Percentiles rank a stretch among this genome's conserved stretches.
Conservation (phyloP, 2,888 invertebrate genomes). For the Volucella zonaria region DNA sequence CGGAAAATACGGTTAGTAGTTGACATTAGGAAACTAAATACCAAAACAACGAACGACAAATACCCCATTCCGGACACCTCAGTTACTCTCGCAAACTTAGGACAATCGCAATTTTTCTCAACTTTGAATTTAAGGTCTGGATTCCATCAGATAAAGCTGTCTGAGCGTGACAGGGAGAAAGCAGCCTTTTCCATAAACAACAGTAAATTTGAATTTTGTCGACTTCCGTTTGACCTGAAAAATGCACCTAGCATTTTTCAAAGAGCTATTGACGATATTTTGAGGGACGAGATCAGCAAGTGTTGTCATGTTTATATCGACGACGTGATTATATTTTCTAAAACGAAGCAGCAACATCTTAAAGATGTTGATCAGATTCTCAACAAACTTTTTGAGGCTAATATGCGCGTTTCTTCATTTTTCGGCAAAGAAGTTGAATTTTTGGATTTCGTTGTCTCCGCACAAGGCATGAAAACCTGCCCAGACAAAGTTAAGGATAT, state of each 20-base stretch:
- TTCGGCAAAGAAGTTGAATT: conserved; percentile 26
- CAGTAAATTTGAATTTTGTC: conserved; percentile 37
- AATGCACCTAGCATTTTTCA: conserved; percentile 47
- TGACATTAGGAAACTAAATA: conserved; percentile 66
- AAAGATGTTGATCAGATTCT: conserved; percentile 16
- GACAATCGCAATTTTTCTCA: conserved; percentile 52
- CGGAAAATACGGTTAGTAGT: conserved; percentile 62
- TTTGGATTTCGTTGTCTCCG: conserved; percentile 36
- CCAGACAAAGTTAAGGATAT: conserved; percentile 33
- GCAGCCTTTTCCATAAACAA: conserved; percentile 56
- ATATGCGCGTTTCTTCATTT: conserved; percentile 2
- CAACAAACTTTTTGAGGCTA: conserved; percentile 44
- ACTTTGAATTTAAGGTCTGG: conserved; percentile 69
- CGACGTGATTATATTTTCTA: conserved; percentile 65
- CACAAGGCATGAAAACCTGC: conserved; percentile 25
- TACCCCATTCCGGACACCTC: conserved; percentile 65
- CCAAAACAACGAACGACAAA: conserved; percentile 56
- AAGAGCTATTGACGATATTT: conserved; percentile 67
- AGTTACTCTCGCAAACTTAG: conserved; percentile 56
- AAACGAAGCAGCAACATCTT: conserved; percentile 32
- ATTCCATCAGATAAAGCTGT: conserved; percentile 59
- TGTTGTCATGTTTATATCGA: conserved; percentile 68
- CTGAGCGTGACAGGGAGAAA: conserved; percentile 64
- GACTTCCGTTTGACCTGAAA: conserved; percentile 46
- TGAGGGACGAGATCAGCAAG: conserved; percentile 65